Evolutionary conservation across 2,888 invertebrate genomes (phyloP), one percentile per base, ranked within the genome.

Genomic region (Catocala nupta): DNA sequence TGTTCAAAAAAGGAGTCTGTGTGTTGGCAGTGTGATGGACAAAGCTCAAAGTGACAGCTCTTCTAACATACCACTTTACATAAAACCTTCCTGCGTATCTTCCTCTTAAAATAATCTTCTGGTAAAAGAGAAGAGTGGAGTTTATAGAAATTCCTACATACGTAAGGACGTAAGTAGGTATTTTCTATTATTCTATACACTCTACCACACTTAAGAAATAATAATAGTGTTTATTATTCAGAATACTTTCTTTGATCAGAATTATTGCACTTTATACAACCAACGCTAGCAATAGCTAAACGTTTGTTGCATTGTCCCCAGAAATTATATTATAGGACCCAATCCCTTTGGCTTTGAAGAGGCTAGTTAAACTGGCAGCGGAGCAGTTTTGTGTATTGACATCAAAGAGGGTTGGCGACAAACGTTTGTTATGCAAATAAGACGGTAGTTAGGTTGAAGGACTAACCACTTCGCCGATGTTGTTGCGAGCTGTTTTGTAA

Each of bases 361-460:
- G 61, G 60, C 59, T 63, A 65, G 75, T 75, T 75, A 67, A 64
- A 67, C 59, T 62, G 71, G 52, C 61, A 69, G 63, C 49, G 65
- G 53, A 66, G 65, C 73, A 76, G 77, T 75, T 73, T 73, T 69
- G 69, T 75, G 52, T 75, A 76, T 71, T 69, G 71, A 73, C 76
- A 63, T 75, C 73, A 73, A 75, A 71, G 76, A 63, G 62, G 71
- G 59, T 48, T 67, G 57, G 54, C 69, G 66, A 65, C 73, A 68
- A 71, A 55, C 69, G 62, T 71, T 76, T 75, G 76, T 73, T 73
- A 76, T 75, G 75, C 69, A 76, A 75, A 75, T 75, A 75, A 65
- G 52, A 57, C 64, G 71, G 71, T 75, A 69, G 73, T 75, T 71
- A 73, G 59, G 44, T 52, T 71, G 60, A 63, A 70, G 63, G 71